A percentile compares a stretch with the other conserved stretches of the same genome.
phyloP scores from a whole-genome alignment of 2,888 invertebrate species.

The Orthosia cruda region DNA sequence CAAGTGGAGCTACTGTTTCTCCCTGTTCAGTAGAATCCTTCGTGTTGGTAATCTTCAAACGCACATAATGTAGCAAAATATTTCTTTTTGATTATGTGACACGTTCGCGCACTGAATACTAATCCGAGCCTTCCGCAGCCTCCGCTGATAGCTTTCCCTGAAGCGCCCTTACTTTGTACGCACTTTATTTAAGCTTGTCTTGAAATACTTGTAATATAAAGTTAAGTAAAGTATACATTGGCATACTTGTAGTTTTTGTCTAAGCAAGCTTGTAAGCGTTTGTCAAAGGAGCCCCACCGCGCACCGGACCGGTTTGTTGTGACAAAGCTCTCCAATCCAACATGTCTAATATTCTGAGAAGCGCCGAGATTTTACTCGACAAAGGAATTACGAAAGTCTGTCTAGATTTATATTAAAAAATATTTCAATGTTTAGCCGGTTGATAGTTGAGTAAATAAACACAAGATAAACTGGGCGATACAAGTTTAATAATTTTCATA shows the following conservation, averaged over 20 bases:
- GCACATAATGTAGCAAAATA: conserved; percentile 64
- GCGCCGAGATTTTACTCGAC: neutral
- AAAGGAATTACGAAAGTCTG: conserved; percentile 5
- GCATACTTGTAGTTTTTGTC: conserved; percentile 6
- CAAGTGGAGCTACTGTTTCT: conserved; percentile 20
- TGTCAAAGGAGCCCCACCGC: conserved; percentile 4
- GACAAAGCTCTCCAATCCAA: conserved; percentile 21
- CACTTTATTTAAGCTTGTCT: conserved; percentile 7
- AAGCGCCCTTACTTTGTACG: neutral
- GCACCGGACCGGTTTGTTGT: neutral
- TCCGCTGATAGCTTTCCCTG: conserved; percentile 20
- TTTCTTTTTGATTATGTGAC: conserved; percentile 67
- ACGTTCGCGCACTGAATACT: conserved; percentile 54
- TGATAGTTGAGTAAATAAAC: conserved; percentile 1
- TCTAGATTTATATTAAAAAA: conserved; percentile 16
- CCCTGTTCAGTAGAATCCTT: neutral
- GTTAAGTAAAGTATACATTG: neutral
- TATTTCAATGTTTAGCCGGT: neutral
- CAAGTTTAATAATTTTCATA: too few relatives aligned
- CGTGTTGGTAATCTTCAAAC: conserved; percentile 65
- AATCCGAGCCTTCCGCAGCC: conserved; percentile 29
- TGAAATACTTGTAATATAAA: neutral
- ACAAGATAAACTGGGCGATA: neutral
- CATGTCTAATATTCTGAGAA: neutral
- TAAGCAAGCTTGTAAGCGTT: conserved; percentile 18